These are phyloP conservation scores for Eremophila alpestris DNA, from an alignment of 2,797 vertebrate species.

Conservation along the genomic window DNA sequence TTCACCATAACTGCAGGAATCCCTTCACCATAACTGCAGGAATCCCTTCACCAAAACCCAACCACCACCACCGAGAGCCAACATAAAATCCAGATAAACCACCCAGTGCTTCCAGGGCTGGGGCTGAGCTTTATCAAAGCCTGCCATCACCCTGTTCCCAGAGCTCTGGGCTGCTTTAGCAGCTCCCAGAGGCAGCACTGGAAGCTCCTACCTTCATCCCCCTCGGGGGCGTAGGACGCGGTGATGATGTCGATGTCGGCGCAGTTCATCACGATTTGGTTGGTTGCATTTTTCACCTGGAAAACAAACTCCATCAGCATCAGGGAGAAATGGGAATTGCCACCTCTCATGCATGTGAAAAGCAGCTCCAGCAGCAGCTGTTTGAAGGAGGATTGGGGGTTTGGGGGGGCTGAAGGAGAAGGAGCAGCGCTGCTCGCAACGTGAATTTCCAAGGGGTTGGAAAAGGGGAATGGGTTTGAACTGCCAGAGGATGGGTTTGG, in stretches of 20 bases:
- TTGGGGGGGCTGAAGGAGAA: too few relatives aligned
- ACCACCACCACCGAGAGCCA: accelerated
- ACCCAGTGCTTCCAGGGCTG: background rate
- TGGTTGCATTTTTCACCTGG: constrained; percentile 94
- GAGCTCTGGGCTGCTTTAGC: background rate
- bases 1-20: background rate
- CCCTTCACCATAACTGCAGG: too few relatives aligned
- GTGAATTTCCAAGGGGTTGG: too few relatives aligned
- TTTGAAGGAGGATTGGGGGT: background rate
- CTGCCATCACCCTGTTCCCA: background rate
- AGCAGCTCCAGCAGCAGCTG: background rate
- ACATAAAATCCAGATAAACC: background rate
- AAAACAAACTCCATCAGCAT: constrained; percentile 47
- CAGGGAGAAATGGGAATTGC: background rate
- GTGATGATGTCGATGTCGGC: constrained; percentile 99
- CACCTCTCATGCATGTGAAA: accelerated
- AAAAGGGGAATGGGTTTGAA: too few relatives aligned
- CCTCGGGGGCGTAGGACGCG: constrained; percentile 91
- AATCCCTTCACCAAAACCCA: background rate
- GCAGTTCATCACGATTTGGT: constrained; percentile 99
- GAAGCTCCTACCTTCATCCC: constrained; percentile 87
- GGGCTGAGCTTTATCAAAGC: background rate
- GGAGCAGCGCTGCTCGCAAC: too few relatives aligned
- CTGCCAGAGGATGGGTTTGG: too few relatives aligned
- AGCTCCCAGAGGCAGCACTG: background rate